Percentiles rank a stretch among this genome's conserved stretches.
These are phyloP conservation scores for Fratercula arctica DNA, from an alignment of 2,797 vertebrate genomes.

Conservation along the genomic window DNA sequence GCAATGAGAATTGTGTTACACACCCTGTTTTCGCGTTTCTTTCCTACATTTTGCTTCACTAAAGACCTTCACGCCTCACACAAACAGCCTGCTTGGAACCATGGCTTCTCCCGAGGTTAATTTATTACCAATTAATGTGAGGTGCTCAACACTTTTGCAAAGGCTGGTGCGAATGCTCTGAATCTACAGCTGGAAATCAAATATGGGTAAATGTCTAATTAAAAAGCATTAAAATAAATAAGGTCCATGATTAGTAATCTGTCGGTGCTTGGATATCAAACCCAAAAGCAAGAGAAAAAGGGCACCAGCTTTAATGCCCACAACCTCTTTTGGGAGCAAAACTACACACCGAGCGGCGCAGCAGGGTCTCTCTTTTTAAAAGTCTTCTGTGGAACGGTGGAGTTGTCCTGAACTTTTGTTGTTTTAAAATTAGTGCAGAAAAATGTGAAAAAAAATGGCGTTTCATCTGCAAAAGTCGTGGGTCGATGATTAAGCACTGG, in stretches of 20 bases:
- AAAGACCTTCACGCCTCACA: background rate
- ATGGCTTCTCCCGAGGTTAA: background rate
- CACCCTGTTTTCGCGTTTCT: background rate
- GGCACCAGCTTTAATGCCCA: background rate
- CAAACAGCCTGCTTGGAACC: background rate
- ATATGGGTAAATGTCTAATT: background rate
- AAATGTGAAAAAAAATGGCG: background rate
- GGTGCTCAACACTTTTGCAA: background rate
- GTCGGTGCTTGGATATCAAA: background rate
- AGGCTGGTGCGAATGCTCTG: background rate
- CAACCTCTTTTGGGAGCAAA: background rate
- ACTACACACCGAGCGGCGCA: background rate
- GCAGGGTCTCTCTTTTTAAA: background rate
- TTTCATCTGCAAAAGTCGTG: background rate
- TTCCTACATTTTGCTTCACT: background rate
- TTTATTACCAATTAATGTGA: conserved; percentile 15
- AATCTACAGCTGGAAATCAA: background rate
- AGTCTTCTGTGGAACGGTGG: background rate
- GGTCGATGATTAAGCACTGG: background rate
- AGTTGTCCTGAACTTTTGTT: background rate
- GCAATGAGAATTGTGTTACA: background rate
- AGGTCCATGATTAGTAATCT: background rate
- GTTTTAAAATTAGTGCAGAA: background rate
- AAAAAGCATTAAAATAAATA: background rate
- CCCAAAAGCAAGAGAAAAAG: background rate